Evolutionary conservation across 2,888 invertebrate genomes (phyloP).

Genomic region (Cylindroiulus punctatus): DNA sequence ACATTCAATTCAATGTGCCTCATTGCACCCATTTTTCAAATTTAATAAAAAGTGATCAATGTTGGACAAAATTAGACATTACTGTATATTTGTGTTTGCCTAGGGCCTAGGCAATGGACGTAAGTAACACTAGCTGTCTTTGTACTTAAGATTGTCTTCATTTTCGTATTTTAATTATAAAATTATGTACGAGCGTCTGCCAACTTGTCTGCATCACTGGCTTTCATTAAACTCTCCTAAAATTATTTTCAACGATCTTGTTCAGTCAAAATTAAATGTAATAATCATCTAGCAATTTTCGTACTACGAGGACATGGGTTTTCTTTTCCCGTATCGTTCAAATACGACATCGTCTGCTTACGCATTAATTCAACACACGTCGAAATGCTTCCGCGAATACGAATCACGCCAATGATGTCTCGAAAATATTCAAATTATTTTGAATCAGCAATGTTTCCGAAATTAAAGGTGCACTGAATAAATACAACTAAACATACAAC

Average conservation of each 20-base stretch:
- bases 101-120: too few relatives aligned
- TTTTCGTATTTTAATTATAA: neutral
- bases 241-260: neutral
- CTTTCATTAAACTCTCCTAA: neutral
- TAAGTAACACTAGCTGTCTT: neutral
- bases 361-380: neutral
- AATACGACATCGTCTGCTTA: neutral
- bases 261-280: neutral
- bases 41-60: too few relatives aligned
- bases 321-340: neutral
- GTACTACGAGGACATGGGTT: neutral
- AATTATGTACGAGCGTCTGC: neutral
- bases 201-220: neutral
- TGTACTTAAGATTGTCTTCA: neutral
- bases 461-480: neutral
- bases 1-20: too few relatives aligned
- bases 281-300: neutral
- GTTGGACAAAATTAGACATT: too few relatives aligned
- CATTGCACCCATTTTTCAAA: too few relatives aligned
- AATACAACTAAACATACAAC: neutral
- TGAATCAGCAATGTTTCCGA: neutral
- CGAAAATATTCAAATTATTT: constrained; percentile 19
- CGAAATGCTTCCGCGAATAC: neutral
- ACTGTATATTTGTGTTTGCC: too few relatives aligned
- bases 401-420: neutral